Evolutionary conservation across 2,113 vertebrate genomes (phyloP).

Genomic region (Brachyhypopomus gauderio): DNA sequence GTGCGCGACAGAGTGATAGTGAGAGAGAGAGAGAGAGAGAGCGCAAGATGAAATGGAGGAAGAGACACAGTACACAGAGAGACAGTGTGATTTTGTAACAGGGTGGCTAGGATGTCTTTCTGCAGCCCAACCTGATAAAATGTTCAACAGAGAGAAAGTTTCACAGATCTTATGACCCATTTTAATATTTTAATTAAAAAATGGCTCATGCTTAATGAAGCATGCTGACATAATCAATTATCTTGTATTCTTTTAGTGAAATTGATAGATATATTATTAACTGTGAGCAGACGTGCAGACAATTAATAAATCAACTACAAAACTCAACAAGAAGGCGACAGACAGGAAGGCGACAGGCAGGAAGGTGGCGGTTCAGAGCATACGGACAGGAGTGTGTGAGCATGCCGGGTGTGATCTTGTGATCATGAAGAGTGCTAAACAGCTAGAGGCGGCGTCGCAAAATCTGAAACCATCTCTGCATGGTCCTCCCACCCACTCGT

Average conservation of each 20-base stretch:
- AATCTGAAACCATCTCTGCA: background rate
- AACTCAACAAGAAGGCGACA: background rate
- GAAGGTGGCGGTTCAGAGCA: too few species aligned
- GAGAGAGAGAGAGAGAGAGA: background rate
- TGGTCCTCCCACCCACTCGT: background rate
- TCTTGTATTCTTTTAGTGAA: slow-evolving; percentile 13
- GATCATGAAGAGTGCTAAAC: background rate
- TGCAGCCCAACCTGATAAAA: too few species aligned
- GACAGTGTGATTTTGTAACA: too few species aligned
- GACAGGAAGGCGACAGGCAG: too few species aligned
- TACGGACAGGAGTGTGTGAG: background rate
- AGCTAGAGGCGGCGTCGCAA: background rate
- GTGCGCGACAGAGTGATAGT: too few species aligned
- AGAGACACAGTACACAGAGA: background rate
- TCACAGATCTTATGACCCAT: background rate
- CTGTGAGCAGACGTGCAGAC: slow-evolving; percentile 1
- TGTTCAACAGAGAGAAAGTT: too few species aligned
- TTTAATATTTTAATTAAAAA: background rate
- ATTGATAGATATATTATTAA: slow-evolving; percentile 37
- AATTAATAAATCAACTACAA: slow-evolving; percentile 17
- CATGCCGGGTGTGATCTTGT: background rate
- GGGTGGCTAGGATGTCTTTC: too few species aligned
- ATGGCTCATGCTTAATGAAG: background rate
- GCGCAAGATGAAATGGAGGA: background rate
- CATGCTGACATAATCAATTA: slow-evolving; percentile 31